Evolutionary conservation across 2,797 vertebrate genomes (phyloP).

Genomic region (Galago senegalensis): DNA sequence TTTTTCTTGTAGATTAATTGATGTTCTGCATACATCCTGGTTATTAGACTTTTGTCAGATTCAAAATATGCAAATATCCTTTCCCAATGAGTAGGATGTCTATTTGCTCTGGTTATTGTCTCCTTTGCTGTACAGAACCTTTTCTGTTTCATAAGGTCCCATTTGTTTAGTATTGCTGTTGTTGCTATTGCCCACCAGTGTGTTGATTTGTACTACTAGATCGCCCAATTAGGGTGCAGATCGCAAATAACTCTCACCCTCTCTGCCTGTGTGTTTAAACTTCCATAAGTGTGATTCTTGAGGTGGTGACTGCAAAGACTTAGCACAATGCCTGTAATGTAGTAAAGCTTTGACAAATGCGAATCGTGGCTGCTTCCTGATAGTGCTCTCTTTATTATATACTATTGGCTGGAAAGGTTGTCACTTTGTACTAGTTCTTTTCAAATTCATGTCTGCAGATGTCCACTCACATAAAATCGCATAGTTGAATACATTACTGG

Average conservation of each 20-base stretch:
- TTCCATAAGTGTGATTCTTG: neutral
- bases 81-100: too few relatives aligned
- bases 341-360: neutral
- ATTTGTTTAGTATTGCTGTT: too few relatives aligned
- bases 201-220: neutral
- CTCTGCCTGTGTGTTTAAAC: neutral
- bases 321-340: neutral
- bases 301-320: neutral
- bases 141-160: too few relatives aligned
- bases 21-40: too few relatives aligned
- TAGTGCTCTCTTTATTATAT: neutral
- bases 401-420: conserved; percentile 34
- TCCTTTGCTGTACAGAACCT: too few relatives aligned
- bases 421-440: conserved; percentile 69
- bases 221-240: neutral
- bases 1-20: too few relatives aligned
- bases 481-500: conserved; percentile 39
- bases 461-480: conserved; percentile 71
- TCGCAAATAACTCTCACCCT: neutral
- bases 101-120: too few relatives aligned
- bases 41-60: too few relatives aligned
- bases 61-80: too few relatives aligned
- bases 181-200: neutral
- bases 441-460: conserved; percentile 54
- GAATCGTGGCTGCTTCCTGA: neutral